These are phyloP conservation scores for Molanna angustata DNA, from an alignment of 2,888 invertebrate genomes.

Conservation along the genomic window DNA sequence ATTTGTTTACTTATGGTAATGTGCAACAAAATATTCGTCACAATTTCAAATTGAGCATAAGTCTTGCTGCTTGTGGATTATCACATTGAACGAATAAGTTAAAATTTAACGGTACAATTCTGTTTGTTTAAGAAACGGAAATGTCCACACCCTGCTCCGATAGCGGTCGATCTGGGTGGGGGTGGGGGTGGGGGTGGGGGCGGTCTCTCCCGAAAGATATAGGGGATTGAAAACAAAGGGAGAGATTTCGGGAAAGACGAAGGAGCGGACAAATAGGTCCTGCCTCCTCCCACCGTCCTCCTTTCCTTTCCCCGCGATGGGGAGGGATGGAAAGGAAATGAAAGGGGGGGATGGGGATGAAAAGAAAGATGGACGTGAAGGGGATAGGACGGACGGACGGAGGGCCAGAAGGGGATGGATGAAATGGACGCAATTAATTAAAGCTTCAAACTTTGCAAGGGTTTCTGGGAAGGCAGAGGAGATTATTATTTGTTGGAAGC, in stretches of 20 bases:
- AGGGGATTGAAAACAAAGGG: conserved; percentile 26
- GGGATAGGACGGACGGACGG: conserved; percentile 12
- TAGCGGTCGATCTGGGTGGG: background rate
- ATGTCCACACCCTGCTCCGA: no score
- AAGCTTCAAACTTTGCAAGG: conserved; percentile 24
- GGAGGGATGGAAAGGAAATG: conserved; percentile 5
- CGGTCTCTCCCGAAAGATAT: conserved; percentile 12
- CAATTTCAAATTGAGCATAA: no score
- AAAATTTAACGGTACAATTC: no score
- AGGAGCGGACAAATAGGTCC: conserved; percentile 25
- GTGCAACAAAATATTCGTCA: no score
- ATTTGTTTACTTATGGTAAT: no score
- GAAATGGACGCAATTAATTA: conserved; percentile 32
- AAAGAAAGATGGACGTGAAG: conserved; percentile 30
- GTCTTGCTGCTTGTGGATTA: no score
- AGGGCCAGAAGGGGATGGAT: conserved; percentile 19
- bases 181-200: conserved; percentile 11
- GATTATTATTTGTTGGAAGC: conserved; percentile 17
- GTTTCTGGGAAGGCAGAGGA: conserved; percentile 13
- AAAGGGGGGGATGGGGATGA: conserved; percentile 13
- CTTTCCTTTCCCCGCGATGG: conserved; percentile 3
- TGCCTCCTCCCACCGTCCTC: background rate
- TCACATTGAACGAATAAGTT: no score
- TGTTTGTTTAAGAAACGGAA: no score
- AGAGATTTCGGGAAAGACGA: conserved; percentile 25